Evolutionary conservation across 2,888 invertebrate species (phyloP).

Genomic region (Acanthosepion esculentum): DNA sequence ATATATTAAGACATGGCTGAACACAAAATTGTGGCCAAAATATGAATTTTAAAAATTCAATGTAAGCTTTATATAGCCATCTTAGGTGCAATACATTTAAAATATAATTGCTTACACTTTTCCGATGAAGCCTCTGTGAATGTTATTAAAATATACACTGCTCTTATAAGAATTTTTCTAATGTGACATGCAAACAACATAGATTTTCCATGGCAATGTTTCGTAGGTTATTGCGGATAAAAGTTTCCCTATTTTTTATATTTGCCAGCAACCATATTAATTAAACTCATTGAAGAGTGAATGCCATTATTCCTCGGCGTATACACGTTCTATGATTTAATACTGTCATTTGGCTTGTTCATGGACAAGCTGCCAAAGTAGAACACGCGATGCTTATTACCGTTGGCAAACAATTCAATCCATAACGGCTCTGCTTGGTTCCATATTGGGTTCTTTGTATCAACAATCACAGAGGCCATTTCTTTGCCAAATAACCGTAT

Average conservation of each 20-base stretch:
- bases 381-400: constrained; percentile 5
- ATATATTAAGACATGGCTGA: no score
- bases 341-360: not conserved
- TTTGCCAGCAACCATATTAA: not conserved
- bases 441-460: not conserved
- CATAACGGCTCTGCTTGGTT: not conserved
- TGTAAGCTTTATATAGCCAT: no score
- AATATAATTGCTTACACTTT: no score
- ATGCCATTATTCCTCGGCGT: not conserved
- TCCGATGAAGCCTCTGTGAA: no score
- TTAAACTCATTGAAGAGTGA: constrained; percentile 12
- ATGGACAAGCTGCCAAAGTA: not conserved
- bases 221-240: not conserved
- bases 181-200: not conserved
- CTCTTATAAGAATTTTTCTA: not conserved
- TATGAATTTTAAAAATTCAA: no score
- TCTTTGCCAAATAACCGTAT: constrained; percentile 1
- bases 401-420: not conserved
- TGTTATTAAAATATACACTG: no score
- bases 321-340: constrained; percentile 4
- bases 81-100: no score
- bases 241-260: not conserved
- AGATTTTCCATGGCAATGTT: not conserved
- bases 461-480: not conserved
- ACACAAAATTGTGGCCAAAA: no score